Evolutionary conservation across 2,888 invertebrate species (phyloP), one percentile per base, ranked within the genome.

Genomic region (Encarsia formosa): DNA sequence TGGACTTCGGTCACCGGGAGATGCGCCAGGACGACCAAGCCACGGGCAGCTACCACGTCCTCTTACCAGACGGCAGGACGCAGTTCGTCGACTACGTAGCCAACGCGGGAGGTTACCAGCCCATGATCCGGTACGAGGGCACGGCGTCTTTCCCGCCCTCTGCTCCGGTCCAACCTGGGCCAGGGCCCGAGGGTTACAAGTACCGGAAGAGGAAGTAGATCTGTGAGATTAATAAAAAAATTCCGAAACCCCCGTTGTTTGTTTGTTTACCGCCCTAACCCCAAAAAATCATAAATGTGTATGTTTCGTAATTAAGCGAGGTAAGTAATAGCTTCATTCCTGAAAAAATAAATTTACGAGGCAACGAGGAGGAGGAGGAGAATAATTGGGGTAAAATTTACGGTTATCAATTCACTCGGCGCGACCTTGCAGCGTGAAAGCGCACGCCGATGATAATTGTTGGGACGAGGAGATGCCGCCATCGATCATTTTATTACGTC

Each of bases 1-100:
- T 82, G 32, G 81, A 84, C 66, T 84, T 84, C 62, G 84, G 83
- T 0, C 84, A 84, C 67, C 79, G 78, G 41, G 83, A 85, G 71
- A 80, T 80, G 65, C 75, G 83, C 20, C 81, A 83, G 63, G 84
- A 83, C 47, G 80, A 82, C 58, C 78, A 78, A 40, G 82, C 84
- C 1, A 79, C 79, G 6, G 84, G 85, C 39, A 81, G 80, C 34
- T 85, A 84, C 70, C 81, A 82, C 68, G 83, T 83, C 31, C 70
- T 83, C 34, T 73, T 84, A 45, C 83, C 84, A 0, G 83, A 84
- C 57, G 84, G 84, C 2, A 76, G 83, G 49, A 81, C 79, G 63
- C 83, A 83, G 68, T 78, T 81, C 20, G 83, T 84, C 4, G 82
- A 82, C 61, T 84, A 84, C 63, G 78, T 81, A 51, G 84, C 83